Percentiles rank a stretch among this genome's conserved stretches.
phyloP scores from a whole-genome alignment of 2,113 vertebrate species.

The Eulacestoma nigropectus region DNA sequence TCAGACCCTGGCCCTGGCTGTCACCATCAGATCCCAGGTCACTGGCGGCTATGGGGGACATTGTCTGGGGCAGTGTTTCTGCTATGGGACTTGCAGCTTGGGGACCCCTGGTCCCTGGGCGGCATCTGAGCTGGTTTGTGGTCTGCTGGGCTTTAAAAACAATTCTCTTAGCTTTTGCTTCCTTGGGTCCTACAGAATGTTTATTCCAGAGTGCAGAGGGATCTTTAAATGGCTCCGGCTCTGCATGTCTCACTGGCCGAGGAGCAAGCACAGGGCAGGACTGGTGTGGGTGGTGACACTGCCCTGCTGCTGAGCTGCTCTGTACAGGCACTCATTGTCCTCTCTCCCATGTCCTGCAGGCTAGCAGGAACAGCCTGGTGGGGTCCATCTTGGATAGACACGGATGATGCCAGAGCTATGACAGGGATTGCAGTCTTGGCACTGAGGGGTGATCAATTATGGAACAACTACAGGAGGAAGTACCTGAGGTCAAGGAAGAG shows the following conservation, averaged over 20 bases:
- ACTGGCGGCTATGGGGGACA: fast-evolving
- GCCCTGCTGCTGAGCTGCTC: background rate
- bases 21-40: background rate
- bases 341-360: constrained; percentile 45
- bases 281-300: background rate
- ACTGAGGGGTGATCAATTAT: constrained; percentile 77
- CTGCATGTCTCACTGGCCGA: background rate
- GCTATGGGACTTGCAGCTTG: background rate
- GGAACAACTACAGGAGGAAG: constrained; percentile 78
- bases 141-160: background rate
- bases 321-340: fast-evolving
- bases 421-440: constrained; percentile 76
- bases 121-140: background rate
- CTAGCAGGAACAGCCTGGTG: constrained; percentile 57
- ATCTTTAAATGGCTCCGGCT: background rate
- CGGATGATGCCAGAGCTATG: constrained; percentile 82
- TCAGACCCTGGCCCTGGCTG: background rate
- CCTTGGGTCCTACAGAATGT: background rate
- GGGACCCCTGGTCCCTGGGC: background rate
- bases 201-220: background rate
- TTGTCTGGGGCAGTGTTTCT: background rate
- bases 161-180: background rate
- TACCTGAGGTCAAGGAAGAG: constrained; percentile 77
- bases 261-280: background rate
- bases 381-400: constrained; percentile 66